A percentile compares a stretch with the other conserved stretches of the same genome.
Evolutionary conservation across 2,888 invertebrate species (phyloP).

Genomic region (Notodonta ziczac): DNA sequence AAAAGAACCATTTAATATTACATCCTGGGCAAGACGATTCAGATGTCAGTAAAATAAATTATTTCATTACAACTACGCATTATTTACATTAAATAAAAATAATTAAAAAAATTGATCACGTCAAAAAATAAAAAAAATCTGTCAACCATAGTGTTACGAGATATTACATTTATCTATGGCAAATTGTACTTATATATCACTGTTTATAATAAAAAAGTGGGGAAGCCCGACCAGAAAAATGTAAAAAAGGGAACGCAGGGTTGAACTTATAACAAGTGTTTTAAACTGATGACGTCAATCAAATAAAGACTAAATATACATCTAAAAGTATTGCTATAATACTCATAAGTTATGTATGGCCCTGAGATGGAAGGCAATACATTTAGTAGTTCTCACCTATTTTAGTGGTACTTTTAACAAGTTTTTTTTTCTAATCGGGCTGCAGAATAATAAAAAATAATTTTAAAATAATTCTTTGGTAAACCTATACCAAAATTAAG

Average conservation of each 20-base stretch:
- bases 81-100: conserved; percentile 47
- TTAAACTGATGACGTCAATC: too few relatives aligned
- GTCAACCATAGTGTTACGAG: conserved; percentile 42
- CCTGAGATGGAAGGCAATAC: too few relatives aligned
- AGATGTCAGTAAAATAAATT: conserved; percentile 39
- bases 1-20: conserved; percentile 15
- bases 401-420: too few relatives aligned
- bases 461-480: conserved; percentile 58
- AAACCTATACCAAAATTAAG: conserved; percentile 49
- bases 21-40: conserved; percentile 34
- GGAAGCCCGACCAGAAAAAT: neutral
- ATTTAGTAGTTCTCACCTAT: too few relatives aligned
- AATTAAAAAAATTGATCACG: conserved; percentile 32
- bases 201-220: conserved; percentile 27
- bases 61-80: conserved; percentile 25
- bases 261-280: too few relatives aligned
- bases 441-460: neutral
- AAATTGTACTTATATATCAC: conserved; percentile 71
- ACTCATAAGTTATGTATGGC: too few relatives aligned
- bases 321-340: too few relatives aligned
- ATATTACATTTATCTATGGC: conserved; percentile 56
- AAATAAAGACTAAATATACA: too few relatives aligned
- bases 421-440: conserved; percentile 5
- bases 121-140: conserved; percentile 45
- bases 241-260: too few relatives aligned